Evolutionary conservation across 2,113 vertebrate genomes (phyloP), one percentile per base, ranked within the genome.

Genomic region (Leucopsar rothschildi): DNA sequence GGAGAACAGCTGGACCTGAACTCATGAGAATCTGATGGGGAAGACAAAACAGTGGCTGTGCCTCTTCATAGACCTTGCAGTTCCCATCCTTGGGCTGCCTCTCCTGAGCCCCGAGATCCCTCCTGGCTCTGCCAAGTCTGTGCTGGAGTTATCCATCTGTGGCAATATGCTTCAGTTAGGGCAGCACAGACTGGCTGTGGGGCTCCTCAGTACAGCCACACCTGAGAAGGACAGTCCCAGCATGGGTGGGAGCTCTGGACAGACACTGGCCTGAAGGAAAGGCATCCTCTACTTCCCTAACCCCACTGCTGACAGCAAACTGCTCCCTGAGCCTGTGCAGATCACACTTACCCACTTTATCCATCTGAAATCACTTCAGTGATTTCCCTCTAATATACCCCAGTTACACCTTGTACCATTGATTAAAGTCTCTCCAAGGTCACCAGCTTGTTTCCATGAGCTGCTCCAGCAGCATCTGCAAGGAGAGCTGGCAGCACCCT

Each of bases 161-260:
- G 20, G 31, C 19, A 1, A 35, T 10, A n/a, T 3, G 4, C 25
- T 11, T 4, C 0, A 9, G 31, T 11, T 6, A 9, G 83, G 0
- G 25, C 65, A 75, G 50, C 40, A 28, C 45, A 17, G 75, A 27
- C 42, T 3, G 5, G 80, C 19, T 4, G 10, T 40, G 70, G 42
- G 50, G 17, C 4, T 70, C 11, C 37, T 63, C 3, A 4, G 44
- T 4, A 6, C 35, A n/a, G 76, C 39, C 13, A 1, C 40, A 23
- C 24, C 55, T 3, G 0, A 44, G 45, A 3, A 49, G 39, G 23
- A 17, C 28, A 23, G 39, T 7, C 18, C 60, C 60, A 7, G 49
- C 44, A 14, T 0, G 1, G 28, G 7, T 11, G 15, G 37, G n/a
- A 63, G 61, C n/a, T 85, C 70, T 42, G 44, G 10, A 33, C 5